A percentile compares a stretch with the other conserved stretches of the same genome.
Evolutionary conservation across 2,113 vertebrate species (phyloP).

Genomic region (Aspiorhynchus laticeps): DNA sequence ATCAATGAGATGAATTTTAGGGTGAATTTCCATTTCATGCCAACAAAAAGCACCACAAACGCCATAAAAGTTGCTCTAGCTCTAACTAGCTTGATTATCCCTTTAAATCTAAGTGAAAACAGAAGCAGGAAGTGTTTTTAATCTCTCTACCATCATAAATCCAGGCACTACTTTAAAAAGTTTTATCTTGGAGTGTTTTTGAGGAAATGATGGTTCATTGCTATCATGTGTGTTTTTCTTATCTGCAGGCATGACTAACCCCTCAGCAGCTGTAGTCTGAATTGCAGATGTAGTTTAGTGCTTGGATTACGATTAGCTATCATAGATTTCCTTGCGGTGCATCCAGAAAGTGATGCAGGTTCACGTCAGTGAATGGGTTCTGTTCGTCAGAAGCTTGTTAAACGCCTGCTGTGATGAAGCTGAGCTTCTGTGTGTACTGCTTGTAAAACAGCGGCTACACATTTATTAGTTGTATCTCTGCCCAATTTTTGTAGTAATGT

Average conservation of each 20-base stretch:
- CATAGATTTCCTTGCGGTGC: not conserved
- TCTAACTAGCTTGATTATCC: not conserved
- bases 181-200: not conserved
- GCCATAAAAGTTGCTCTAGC: not conserved
- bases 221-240: slow-evolving; percentile 9
- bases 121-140: not conserved
- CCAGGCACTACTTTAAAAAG: not conserved
- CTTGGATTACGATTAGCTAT: slow-evolving; percentile 23
- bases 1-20: not conserved
- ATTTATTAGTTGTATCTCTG: not conserved
- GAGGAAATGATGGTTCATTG: slow-evolving; percentile 2
- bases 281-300: slow-evolving; percentile 12
- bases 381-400: slow-evolving; percentile 9
- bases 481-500: not conserved
- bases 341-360: slow-evolving; percentile 6
- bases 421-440: not conserved
- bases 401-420: not conserved
- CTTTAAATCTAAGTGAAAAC: not conserved
- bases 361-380: slow-evolving; percentile 2
- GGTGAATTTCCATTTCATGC: not conserved
- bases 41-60: not conserved
- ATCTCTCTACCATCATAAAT: slow-evolving; percentile 12
- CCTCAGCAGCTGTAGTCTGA: not conserved
- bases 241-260: not conserved
- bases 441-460: not conserved